Conservation (phyloP, 64 coral and sea anemone species). For the Dendronephthya gigantea region DNA sequence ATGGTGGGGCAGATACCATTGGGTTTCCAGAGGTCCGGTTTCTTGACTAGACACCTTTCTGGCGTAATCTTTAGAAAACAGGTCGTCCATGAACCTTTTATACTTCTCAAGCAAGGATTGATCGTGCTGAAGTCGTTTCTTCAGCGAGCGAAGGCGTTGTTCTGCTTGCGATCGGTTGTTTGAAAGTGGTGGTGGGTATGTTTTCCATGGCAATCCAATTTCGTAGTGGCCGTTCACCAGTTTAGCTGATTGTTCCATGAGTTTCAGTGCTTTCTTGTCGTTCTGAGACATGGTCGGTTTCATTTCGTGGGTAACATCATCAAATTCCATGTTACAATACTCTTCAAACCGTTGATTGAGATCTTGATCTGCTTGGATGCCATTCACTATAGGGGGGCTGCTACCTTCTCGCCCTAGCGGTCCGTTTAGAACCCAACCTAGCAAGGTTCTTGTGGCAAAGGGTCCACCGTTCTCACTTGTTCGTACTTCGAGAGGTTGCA, state of each 20-base stretch:
- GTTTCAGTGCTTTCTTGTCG: background rate
- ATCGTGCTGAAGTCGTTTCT: background rate
- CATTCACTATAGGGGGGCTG: background rate
- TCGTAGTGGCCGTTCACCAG: background rate
- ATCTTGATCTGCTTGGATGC: background rate
- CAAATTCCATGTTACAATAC: background rate
- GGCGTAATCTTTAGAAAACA: background rate
- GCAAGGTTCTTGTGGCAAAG: background rate
- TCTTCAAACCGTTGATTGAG: background rate
- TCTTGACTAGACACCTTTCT: background rate
- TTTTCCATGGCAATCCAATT: background rate
- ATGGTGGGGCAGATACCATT: background rate
- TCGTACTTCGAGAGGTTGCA: background rate
- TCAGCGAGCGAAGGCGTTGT: background rate
- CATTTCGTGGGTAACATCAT: background rate
- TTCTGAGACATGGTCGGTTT: background rate
- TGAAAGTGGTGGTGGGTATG: background rate
- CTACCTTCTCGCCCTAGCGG: background rate
- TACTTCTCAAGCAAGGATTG: background rate
- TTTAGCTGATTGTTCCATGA: background rate
- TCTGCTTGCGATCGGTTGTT: background rate
- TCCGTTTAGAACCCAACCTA: background rate
- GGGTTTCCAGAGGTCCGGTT: background rate
- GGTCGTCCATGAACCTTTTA: background rate
- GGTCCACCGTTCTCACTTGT: background rate